A percentile compares a stretch with the other conserved stretches of the same genome.
Conservation (phyloP, 2,113 vertebrate genomes). For the Motacilla alba region DNA sequence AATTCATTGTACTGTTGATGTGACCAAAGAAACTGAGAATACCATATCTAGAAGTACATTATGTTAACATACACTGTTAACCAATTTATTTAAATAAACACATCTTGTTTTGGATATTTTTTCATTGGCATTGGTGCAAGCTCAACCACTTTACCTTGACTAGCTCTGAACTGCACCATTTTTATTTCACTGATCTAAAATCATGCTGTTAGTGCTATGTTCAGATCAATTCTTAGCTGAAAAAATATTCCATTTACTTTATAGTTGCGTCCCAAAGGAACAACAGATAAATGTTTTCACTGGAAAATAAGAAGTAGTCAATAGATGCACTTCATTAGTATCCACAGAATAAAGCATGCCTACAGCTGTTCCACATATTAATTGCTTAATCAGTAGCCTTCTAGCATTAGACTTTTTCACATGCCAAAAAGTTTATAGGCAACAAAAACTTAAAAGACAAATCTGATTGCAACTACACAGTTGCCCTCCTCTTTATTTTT, state of each 20-base stretch:
- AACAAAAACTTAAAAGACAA: not conserved
- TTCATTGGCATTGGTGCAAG: not conserved
- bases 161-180: not conserved
- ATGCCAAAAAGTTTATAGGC: not conserved
- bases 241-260: not conserved
- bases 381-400: not conserved
- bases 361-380: not conserved
- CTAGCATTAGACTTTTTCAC: not conserved
- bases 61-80: not conserved
- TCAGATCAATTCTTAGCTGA: not conserved
- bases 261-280: not conserved
- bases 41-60: not conserved
- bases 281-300: not conserved
- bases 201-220: not conserved
- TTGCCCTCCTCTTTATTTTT: not conserved
- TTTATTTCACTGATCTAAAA: not conserved
- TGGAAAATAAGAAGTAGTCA: not conserved
- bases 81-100: not conserved
- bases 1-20: not conserved
- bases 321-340: not conserved
- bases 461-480: not conserved
- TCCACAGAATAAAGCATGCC: not conserved
- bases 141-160: not conserved
- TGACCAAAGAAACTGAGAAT: not conserved
- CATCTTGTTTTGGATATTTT: not conserved